A percentile compares a stretch with the other conserved stretches of the same genome.
These are phyloP conservation scores for Meghimatium bilineatum DNA, from an alignment of 2,888 invertebrate species.

Conservation along the genomic window DNA sequence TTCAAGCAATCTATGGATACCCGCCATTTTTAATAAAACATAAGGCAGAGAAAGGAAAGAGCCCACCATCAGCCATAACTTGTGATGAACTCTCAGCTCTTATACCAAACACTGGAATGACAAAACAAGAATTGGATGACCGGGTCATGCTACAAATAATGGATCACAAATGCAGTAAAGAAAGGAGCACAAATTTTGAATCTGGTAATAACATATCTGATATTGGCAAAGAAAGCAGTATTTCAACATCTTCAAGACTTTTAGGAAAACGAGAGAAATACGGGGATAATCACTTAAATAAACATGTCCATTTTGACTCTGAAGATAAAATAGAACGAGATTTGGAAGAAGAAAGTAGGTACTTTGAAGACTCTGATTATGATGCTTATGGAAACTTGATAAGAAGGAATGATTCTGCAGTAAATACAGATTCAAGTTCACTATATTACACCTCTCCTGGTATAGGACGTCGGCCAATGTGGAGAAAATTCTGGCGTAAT, in stretches of 20 bases:
- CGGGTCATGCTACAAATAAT: constrained; percentile 67
- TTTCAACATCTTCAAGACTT: constrained; percentile 17
- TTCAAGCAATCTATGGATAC: constrained; percentile 51
- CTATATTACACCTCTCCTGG: constrained; percentile 52
- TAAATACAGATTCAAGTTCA: constrained; percentile 62
- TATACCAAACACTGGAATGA: constrained; percentile 72
- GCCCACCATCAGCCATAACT: neutral
- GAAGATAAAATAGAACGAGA: neutral
- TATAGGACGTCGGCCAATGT: constrained; percentile 56
- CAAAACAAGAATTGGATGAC: constrained; percentile 69
- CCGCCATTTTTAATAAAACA: constrained; percentile 50
- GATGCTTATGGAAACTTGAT: constrained; percentile 51
- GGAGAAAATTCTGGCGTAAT: constrained; percentile 71
- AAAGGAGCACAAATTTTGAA: constrained; percentile 57
- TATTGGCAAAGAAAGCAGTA: neutral
- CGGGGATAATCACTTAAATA: constrained; percentile 66
- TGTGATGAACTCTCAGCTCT: constrained; percentile 33
- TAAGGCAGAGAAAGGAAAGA: neutral
- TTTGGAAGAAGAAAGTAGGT: neutral
- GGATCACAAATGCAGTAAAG: constrained; percentile 53
- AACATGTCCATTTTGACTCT: constrained; percentile 45
- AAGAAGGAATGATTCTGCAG: constrained; percentile 48
- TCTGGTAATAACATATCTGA: constrained; percentile 35
- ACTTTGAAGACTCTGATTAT: constrained; percentile 34
- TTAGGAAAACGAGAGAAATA: constrained; percentile 63